Percentiles rank a stretch among this genome's conserved stretches.
These are phyloP conservation scores for Poecilobothrus nobilitatus DNA, from an alignment of 2,888 invertebrate genomes.

Conservation along the genomic window DNA sequence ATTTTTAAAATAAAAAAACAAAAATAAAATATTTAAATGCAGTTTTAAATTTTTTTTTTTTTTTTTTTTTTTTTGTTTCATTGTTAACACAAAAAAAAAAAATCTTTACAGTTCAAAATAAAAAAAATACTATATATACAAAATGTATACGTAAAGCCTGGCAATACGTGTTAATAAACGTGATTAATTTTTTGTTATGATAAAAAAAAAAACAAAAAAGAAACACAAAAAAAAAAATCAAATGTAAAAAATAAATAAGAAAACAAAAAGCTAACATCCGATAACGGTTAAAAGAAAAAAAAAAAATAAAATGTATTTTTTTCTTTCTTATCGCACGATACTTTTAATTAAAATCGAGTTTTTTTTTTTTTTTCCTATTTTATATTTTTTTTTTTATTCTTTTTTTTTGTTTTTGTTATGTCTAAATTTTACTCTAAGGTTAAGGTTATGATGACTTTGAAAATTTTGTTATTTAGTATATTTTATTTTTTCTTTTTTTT, in stretches of 20 bases:
- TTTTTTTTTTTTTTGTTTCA: no score
- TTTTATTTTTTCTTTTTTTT: no score
- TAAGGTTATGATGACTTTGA: conserved; percentile 10
- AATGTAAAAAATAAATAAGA: no score
- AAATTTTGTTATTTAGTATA: not conserved
- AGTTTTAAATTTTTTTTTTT: no score
- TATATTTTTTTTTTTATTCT: no score
- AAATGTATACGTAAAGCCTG: no score
- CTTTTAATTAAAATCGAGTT: conserved; percentile 7
- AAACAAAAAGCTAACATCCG: not conserved
- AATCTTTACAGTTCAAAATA: no score
- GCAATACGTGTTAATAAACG: not conserved
- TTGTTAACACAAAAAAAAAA: no score
- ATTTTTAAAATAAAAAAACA: no score
- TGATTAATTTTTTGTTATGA: not conserved
- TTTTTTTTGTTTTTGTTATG: not conserved
- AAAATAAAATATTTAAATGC: no score
- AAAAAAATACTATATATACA: no score
- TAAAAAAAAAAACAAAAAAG: not conserved
- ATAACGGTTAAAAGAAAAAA: not conserved
- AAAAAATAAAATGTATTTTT: not conserved
- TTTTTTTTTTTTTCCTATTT: not conserved
- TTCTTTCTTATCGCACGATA: not conserved
- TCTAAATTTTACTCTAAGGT: conserved; percentile 1
- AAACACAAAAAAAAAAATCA: no score